Percentiles rank a stretch among this genome's conserved stretches.
These are phyloP conservation scores for Eutolmus rufibarbis DNA, from an alignment of 2,888 invertebrate species.

Conservation along the genomic window DNA sequence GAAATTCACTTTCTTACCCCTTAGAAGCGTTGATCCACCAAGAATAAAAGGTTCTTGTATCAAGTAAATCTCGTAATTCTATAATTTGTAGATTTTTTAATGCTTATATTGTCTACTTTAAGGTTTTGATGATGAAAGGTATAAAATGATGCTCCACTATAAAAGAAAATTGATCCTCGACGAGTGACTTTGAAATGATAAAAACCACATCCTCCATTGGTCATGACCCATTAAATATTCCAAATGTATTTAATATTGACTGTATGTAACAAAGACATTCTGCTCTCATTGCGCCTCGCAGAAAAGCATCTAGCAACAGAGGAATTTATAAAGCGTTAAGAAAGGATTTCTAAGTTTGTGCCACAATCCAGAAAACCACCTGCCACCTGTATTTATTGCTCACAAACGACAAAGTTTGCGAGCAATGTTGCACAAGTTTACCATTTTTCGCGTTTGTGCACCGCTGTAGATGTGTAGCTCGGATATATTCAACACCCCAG, in stretches of 20 bases:
- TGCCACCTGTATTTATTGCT: conserved; percentile 34
- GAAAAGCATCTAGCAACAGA: background rate
- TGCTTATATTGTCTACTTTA: too few species aligned
- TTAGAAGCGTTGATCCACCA: too few species aligned
- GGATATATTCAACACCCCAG: background rate
- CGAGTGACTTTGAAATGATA: background rate
- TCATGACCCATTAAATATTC: background rate
- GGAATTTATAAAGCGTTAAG: conserved; percentile 33
- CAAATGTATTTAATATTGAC: background rate
- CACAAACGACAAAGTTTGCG: conserved; percentile 30
- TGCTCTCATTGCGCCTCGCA: background rate
- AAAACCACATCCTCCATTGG: background rate
- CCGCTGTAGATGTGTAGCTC: background rate
- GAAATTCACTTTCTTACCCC: too few species aligned
- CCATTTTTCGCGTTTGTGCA: background rate
- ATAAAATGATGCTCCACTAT: background rate
- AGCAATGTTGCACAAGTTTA: conserved; percentile 26
- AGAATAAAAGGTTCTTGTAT: too few species aligned
- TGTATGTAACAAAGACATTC: background rate
- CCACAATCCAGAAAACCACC: conserved; percentile 32
- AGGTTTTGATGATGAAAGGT: too few species aligned
- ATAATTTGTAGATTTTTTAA: too few species aligned
- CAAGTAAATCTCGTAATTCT: too few species aligned
- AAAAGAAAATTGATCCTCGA: background rate
- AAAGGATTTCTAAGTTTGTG: conserved; percentile 32